Evolutionary conservation across 2,113 vertebrate species (phyloP).

Genomic region (Leucopsar rothschildi): DNA sequence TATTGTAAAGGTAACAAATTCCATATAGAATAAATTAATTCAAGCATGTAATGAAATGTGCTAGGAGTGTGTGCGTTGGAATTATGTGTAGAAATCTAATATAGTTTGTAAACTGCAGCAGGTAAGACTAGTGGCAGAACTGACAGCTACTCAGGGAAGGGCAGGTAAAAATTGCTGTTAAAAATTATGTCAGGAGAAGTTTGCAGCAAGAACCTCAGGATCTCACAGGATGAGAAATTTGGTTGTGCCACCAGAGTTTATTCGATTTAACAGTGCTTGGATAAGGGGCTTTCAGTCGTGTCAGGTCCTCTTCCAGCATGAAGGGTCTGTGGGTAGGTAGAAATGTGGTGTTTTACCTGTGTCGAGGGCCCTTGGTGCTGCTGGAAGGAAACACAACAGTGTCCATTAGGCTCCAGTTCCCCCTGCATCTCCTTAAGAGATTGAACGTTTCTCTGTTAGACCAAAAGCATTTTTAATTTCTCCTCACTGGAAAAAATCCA

Average conservation of each 20-base stretch:
- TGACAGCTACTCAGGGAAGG: slow-evolving; percentile 6
- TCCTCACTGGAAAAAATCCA: background rate
- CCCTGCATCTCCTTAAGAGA: background rate
- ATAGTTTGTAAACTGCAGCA: background rate
- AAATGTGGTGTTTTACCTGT: background rate
- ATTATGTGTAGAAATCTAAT: slow-evolving; percentile 62
- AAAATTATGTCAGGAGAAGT: background rate
- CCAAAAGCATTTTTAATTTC: slow-evolving; percentile 14
- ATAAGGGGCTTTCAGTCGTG: background rate
- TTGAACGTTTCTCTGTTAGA: background rate
- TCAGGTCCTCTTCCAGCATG: background rate
- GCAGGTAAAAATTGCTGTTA: background rate
- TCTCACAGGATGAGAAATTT: background rate
- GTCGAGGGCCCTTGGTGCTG: background rate
- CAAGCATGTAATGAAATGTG: slow-evolving; percentile 78
- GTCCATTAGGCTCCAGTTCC: background rate
- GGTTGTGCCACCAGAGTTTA: background rate
- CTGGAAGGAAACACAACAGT: background rate
- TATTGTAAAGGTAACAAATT: slow-evolving; percentile 79
- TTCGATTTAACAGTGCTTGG: background rate
- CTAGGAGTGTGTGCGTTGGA: slow-evolving; percentile 26
- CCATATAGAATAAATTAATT: slow-evolving; percentile 79
- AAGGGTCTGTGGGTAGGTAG: background rate
- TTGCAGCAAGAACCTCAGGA: background rate
- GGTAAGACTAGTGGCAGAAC: slow-evolving; percentile 44